Evolutionary conservation across 2,113 vertebrate genomes (phyloP).

Genomic region (Amblyopsis rosae): DNA sequence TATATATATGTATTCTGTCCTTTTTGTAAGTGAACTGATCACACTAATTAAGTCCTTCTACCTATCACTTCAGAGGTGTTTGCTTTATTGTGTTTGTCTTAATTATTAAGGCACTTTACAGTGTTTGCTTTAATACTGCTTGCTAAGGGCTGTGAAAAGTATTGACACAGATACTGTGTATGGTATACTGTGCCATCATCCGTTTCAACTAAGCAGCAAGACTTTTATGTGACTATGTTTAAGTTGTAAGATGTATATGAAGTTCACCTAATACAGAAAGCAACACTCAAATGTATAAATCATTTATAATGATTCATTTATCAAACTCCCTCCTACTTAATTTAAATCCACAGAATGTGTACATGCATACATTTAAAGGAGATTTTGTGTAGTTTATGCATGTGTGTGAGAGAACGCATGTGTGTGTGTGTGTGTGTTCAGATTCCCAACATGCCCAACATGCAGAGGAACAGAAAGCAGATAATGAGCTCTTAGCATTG

Average conservation of each 20-base stretch:
- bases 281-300: too few species aligned
- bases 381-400: conserved; percentile 2
- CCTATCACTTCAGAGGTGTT: neutral
- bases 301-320: too few species aligned
- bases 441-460: conserved; percentile 26
- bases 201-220: neutral
- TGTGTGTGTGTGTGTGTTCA: conserved; percentile 6
- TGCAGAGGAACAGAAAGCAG: conserved; percentile 36
- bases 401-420: neutral
- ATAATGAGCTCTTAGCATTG: conserved; percentile 40
- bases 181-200: neutral
- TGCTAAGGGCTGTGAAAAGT: too few species aligned
- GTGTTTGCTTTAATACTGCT: neutral
- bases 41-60: neutral
- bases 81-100: neutral
- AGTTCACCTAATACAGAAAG: too few species aligned
- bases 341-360: neutral
- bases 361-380: neutral
- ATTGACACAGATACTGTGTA: neutral
- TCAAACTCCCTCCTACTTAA: too few species aligned
- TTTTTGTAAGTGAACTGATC: neutral
- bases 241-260: too few species aligned
- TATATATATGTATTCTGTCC: neutral
- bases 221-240: too few species aligned
- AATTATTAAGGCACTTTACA: too few species aligned